These are phyloP conservation scores for Mesopsocus fuscifrons DNA, from an alignment of 2,888 invertebrate species.

Conservation along the genomic window DNA sequence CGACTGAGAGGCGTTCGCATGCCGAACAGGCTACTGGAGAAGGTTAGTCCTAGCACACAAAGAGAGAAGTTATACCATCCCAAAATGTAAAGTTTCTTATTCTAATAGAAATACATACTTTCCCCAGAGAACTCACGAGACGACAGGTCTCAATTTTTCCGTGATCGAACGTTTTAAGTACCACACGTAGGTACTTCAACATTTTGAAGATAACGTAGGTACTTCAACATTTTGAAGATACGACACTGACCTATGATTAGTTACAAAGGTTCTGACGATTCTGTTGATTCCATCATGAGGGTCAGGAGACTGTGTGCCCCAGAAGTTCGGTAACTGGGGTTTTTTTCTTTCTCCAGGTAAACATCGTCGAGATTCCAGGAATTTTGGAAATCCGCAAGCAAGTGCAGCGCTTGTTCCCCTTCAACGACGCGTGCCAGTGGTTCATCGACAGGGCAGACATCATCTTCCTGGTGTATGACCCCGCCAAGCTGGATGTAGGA, in stretches of 20 bases:
- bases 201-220: too few relatives aligned
- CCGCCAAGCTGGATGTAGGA: slow-evolving; percentile 86
- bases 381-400: slow-evolving; percentile 86
- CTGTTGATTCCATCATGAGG: too few relatives aligned
- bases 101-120: too few relatives aligned
- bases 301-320: too few relatives aligned
- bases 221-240: too few relatives aligned
- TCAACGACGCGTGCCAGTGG: slow-evolving; percentile 94
- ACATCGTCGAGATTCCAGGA: slow-evolving; percentile 90
- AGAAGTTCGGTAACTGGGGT: too few relatives aligned
- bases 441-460: slow-evolving; percentile 92
- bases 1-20: slow-evolving; percentile 63
- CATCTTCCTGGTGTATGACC: slow-evolving; percentile 88
- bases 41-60: slow-evolving; percentile 46
- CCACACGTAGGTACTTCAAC: too few relatives aligned
- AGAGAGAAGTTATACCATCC: too few relatives aligned
- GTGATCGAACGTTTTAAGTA: too few relatives aligned
- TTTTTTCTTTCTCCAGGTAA: slow-evolving; percentile 57
- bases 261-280: too few relatives aligned
- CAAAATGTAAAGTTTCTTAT: too few relatives aligned
- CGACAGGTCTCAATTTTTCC: background rate
- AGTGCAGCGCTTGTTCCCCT: slow-evolving; percentile 81
- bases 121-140: background rate
- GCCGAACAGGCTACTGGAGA: slow-evolving; percentile 68
- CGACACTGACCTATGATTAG: too few relatives aligned